phyloP scores from a whole-genome alignment of 2,113 vertebrate genomes.

The Macaca nemestrina region DNA sequence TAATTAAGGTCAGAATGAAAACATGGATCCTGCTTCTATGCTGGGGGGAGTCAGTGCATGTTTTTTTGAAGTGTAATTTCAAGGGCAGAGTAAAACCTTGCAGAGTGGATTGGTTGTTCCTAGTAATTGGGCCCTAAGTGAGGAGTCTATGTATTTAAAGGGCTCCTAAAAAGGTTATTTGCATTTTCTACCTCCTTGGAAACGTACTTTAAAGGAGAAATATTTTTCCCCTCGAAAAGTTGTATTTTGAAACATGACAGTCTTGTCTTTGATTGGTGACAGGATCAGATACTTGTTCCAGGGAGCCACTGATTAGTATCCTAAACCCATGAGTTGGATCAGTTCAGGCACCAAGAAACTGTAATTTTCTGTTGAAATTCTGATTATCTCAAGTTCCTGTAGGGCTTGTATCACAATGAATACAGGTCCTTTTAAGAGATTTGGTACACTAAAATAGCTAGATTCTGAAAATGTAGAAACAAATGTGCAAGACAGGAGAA shows the following conservation, averaged over 20 bases:
- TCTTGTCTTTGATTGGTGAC: conserved; percentile 9
- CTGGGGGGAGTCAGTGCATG: neutral
- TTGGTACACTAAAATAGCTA: neutral
- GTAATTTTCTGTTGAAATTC: conserved; percentile 29
- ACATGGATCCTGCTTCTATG: conserved; percentile 47
- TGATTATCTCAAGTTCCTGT: neutral
- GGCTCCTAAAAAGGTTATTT: conserved; percentile 33
- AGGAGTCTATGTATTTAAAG: conserved; percentile 27
- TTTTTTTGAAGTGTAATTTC: conserved; percentile 63
- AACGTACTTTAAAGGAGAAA: conserved; percentile 21
- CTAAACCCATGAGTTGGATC: neutral
- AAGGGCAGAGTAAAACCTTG: conserved; percentile 40
- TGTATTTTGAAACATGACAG: conserved; percentile 7
- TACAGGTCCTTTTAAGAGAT: neutral
- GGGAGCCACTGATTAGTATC: neutral
- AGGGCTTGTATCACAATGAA: neutral
- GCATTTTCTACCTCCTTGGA: conserved; percentile 30
- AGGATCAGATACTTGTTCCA: neutral
- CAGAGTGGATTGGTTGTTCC: conserved; percentile 42
- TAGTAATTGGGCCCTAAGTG: conserved; percentile 63
- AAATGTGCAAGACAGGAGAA: neutral
- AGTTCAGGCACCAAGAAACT: neutral
- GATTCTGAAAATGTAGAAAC: conserved; percentile 35
- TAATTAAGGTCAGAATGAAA: conserved; percentile 71
- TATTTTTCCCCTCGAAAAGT: neutral